phyloP scores from a whole-genome alignment of 2,888 invertebrate species.

The Temnothorax unifasciatus region DNA sequence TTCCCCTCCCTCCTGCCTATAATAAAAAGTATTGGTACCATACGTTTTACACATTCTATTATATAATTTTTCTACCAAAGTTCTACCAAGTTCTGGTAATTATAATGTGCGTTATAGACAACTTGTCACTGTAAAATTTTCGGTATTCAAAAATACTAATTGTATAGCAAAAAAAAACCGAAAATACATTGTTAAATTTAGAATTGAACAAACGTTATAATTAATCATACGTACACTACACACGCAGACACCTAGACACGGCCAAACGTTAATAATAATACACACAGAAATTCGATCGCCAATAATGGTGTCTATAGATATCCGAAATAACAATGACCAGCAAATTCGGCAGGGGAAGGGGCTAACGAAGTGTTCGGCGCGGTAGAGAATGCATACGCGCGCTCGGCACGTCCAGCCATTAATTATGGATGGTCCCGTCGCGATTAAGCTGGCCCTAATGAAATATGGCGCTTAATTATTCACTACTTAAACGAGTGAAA shows the following conservation, averaged over 20 bases:
- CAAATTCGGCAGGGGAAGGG: constrained; percentile 58
- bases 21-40: background rate
- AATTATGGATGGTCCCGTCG: constrained; percentile 78
- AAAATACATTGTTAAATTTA: constrained; percentile 3
- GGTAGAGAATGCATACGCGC: constrained; percentile 41
- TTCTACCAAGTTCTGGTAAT: background rate
- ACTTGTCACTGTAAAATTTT: background rate
- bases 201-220: background rate
- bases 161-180: background rate
- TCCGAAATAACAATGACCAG: constrained; percentile 56
- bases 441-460: constrained; percentile 80
- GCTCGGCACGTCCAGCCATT: constrained; percentile 70
- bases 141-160: background rate
- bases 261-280: constrained; percentile 28
- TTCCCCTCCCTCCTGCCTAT: background rate
- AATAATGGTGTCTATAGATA: constrained; percentile 51
- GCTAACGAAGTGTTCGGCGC: constrained; percentile 63
- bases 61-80: background rate
- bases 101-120: background rate
- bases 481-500: constrained; percentile 80
- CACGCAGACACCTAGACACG: too few relatives aligned
- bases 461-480: constrained; percentile 83
- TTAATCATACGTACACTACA: constrained; percentile 31
- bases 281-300: constrained; percentile 43
- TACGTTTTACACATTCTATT: background rate